Evolutionary conservation across 23 tunicate species (phyloP).

Genomic region (Trididemnum clinides): DNA sequence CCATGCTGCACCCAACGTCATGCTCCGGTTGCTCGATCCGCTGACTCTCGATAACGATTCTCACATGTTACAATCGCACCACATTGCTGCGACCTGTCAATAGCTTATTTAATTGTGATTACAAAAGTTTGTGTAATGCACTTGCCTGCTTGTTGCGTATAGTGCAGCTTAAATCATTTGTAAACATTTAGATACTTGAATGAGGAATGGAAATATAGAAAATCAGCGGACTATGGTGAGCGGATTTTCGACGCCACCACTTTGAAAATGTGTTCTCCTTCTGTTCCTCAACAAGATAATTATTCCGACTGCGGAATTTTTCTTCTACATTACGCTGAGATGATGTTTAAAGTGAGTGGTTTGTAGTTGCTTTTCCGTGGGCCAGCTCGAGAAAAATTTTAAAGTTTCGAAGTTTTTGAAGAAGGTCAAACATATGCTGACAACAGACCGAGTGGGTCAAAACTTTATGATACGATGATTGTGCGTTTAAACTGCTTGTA

Average conservation of each 20-base stretch:
- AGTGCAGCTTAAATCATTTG: no score
- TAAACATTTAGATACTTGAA: slow-evolving; percentile 75
- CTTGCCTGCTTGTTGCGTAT: no score
- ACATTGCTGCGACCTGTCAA: no score
- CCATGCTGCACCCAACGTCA: no score
- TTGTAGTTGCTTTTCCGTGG: not conserved
- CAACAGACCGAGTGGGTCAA: not conserved
- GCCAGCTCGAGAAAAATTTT: not conserved
- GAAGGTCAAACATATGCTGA: not conserved
- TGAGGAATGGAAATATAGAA: slow-evolving; percentile 70
- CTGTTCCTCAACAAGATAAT: slow-evolving; percentile 84
- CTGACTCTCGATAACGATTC: no score
- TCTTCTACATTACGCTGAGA: slow-evolving; percentile 78
- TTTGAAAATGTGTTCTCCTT: slow-evolving; percentile 74
- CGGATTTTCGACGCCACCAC: slow-evolving; percentile 42
- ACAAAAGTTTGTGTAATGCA: no score
- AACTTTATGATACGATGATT: no score
- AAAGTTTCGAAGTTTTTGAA: not conserved
- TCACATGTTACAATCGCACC: no score
- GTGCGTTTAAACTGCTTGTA: no score
- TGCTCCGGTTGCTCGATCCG: no score
- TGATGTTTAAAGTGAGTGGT: slow-evolving; percentile 58
- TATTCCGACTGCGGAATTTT: slow-evolving; percentile 87
- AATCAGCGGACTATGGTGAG: slow-evolving; percentile 32
- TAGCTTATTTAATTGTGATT: no score